Evolutionary conservation across 2,113 vertebrate species (phyloP).

Genomic region (Nerophis lumbriciformis): DNA sequence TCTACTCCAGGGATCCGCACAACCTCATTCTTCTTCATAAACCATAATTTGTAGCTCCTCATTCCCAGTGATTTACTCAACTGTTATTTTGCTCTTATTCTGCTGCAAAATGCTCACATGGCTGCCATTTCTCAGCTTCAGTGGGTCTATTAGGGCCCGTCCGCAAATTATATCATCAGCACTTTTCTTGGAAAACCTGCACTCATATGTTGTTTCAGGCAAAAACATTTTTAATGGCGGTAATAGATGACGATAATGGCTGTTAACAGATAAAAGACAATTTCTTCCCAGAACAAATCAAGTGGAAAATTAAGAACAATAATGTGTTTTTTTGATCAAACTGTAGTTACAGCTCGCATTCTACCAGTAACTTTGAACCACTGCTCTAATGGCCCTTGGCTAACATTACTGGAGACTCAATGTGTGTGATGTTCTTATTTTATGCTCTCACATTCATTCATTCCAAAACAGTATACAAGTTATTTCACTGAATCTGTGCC

Average conservation of each 20-base stretch:
- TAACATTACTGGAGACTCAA: neutral
- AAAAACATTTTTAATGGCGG: constrained; percentile 23
- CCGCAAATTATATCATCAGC: constrained; percentile 10
- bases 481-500: no score
- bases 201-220: constrained; percentile 18
- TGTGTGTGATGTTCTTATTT: neutral
- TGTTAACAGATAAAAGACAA: neutral
- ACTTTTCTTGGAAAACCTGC: constrained; percentile 10
- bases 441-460: neutral
- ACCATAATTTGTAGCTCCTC: constrained; percentile 26
- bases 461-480: no score
- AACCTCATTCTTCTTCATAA: constrained; percentile 27
- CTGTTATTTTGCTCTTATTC: constrained; percentile 23
- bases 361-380: neutral
- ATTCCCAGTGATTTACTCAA: constrained; percentile 16
- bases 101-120: constrained; percentile 19
- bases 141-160: constrained; percentile 23
- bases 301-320: neutral
- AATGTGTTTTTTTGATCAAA: no score
- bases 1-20: constrained; percentile 37
- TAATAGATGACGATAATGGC: constrained; percentile 7
- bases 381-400: no score
- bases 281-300: constrained; percentile 7
- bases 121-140: constrained; percentile 31
- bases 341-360: neutral